Conservation (phyloP, 2,113 vertebrate genomes). For the Periophthalmodon schlosseri region DNA sequence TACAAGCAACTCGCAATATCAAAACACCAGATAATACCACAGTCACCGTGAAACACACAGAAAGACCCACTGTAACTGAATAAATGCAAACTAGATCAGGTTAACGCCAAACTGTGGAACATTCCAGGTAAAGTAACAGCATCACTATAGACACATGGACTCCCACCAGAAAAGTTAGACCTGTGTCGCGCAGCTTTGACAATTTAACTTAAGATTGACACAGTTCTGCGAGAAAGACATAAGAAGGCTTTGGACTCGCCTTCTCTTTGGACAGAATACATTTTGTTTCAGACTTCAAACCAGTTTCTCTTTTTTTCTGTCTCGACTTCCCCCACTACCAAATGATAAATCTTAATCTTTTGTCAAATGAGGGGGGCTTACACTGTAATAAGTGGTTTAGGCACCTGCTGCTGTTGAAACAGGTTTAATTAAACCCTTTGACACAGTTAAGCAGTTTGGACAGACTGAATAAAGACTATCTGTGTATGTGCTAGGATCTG, state of each 20-base stretch:
- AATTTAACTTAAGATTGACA: too few relatives aligned
- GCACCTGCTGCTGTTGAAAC: constrained; percentile 60
- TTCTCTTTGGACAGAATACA: background rate
- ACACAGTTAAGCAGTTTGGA: constrained; percentile 34
- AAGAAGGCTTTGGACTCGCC: background rate
- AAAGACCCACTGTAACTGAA: too few relatives aligned
- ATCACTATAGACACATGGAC: too few relatives aligned
- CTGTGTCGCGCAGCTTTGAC: too few relatives aligned
- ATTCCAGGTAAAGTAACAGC: too few relatives aligned
- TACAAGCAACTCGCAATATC: too few relatives aligned
- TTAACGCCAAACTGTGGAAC: too few relatives aligned
- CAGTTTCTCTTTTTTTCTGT: background rate
- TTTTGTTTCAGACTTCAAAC: background rate
- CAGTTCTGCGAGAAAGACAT: too few relatives aligned
- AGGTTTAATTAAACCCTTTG: constrained; percentile 64
- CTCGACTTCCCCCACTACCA: background rate
- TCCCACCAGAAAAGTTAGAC: too few relatives aligned
- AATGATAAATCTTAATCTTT: background rate
- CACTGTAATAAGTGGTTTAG: constrained; percentile 46
- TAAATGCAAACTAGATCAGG: too few relatives aligned
- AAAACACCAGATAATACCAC: too few relatives aligned
- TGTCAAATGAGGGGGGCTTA: constrained; percentile 14
- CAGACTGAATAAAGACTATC: constrained; percentile 43
- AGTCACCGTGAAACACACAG: too few relatives aligned
- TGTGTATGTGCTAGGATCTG: constrained; percentile 29